Base-by-base conservation (phyloP, 2,888 invertebrate species). In the Lycia hirtaria region DNA sequence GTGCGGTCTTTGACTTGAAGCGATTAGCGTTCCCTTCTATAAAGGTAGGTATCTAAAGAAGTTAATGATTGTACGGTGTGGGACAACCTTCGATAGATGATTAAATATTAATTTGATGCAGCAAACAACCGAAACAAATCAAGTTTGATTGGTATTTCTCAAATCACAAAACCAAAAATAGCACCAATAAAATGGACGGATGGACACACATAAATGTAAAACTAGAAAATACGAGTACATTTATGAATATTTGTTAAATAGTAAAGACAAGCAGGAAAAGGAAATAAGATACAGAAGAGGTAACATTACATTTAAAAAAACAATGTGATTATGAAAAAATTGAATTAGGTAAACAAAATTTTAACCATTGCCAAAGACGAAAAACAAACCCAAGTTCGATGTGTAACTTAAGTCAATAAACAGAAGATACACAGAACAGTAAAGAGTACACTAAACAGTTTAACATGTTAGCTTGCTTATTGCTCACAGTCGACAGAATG, bases 401-500 rank as follows among this genome's bases (percentile, higher is more conserved):
- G 3, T 44, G 44, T 44, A 44, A 32, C 26, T 14, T 30, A 44
- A 37, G 17, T 35, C 2, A 17, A 17, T n/a, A 47, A 35, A 35
- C 5, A 35, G 14, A 35, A 35, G 15, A 24, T 41, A 17, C 3
- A 14, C 19, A n/a, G n/a, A 24, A 14, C 9, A 26, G 26, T 26
- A 26, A 45, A 22, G 20, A 47, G 35, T 35, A 24, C 10, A 32
- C 32, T 43, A 44, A 53, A 47, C 45, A 30, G 43, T 49, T 35
- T 10, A 48, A 20, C 28, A 32, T 48, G 45, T 22, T 33, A 41
- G 47, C 54, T 14, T 15, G 35, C 22, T 35, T 22, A 35, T 14
- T 24, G 47, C 35, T 47, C 33, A 4, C 49, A 71, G 68, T 68
- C 67, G 69, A 71, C 69, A 48, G 48, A 54, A 58, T 66, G 65